Evolutionary conservation across 2,797 vertebrate genomes (phyloP).

Genomic region (Ctenosaura bakeri): DNA sequence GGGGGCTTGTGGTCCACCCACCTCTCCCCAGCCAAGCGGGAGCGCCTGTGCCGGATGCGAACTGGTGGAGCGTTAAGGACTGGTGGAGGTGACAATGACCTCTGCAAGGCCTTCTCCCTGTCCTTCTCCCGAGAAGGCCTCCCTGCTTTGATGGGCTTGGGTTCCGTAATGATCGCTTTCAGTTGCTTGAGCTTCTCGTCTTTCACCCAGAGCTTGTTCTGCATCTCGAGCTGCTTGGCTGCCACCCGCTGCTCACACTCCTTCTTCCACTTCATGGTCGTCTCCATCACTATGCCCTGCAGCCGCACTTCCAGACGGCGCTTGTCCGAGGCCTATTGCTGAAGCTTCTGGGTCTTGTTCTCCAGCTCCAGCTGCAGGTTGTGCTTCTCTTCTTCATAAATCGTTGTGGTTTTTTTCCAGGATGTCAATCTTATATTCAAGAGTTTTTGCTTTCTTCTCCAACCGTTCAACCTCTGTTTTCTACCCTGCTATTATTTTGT

Average conservation of each 20-base stretch:
- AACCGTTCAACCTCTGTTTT: conserved; percentile 88
- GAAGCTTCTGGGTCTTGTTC: conserved; percentile 87
- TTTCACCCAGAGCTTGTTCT: conserved; percentile 98
- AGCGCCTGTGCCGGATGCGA: conserved; percentile 86
- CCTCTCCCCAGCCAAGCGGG: conserved; percentile 92
- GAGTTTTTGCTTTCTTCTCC: conserved; percentile 91
- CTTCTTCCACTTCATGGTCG: conserved; percentile 93
- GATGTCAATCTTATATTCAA: conserved; percentile 97
- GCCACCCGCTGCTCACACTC: conserved; percentile 95
- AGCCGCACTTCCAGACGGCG: conserved; percentile 89
- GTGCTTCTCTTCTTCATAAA: conserved; percentile 95
- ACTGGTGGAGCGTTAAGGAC: conserved; percentile 81
- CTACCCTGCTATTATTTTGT: conserved; percentile 87
- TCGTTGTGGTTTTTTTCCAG: conserved; percentile 92
- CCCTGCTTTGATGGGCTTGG: conserved; percentile 80
- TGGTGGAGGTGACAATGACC: conserved; percentile 86
- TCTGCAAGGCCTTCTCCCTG: conserved; percentile 76
- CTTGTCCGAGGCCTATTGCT: conserved; percentile 89
- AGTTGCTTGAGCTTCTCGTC: conserved; percentile 98
- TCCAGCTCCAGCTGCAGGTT: conserved; percentile 91
- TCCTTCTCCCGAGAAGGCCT: conserved; percentile 89
- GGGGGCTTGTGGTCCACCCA: conserved; percentile 96
- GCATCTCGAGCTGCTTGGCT: conserved; percentile 97
- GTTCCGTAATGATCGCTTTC: conserved; percentile 94
- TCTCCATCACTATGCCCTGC: conserved; percentile 91